phyloP scores from a whole-genome alignment of 1,140 invertebrate genomes.

The Sitodiplosis mosellana region DNA sequence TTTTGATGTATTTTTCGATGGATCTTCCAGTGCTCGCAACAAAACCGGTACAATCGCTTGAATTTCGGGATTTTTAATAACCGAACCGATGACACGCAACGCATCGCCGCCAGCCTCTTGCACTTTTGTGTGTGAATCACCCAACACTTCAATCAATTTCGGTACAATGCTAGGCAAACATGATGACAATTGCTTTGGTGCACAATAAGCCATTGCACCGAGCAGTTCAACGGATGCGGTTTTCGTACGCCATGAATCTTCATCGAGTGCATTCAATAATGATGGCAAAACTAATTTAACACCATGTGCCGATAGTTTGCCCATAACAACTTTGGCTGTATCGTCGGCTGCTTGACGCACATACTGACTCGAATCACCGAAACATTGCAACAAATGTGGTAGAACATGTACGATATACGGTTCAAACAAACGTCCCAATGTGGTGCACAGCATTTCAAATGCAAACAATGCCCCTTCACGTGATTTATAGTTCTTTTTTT shows the following conservation, averaged over 20 bases:
- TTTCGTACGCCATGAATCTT: slow-evolving; percentile 98
- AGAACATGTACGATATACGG: slow-evolving; percentile 96
- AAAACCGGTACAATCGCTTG: slow-evolving; percentile 87
- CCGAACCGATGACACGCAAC: slow-evolving; percentile 89
- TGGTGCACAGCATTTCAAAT: slow-evolving; percentile 91
- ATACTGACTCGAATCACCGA: slow-evolving; percentile 86
- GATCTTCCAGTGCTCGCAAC: slow-evolving; percentile 87
- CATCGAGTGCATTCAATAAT: slow-evolving; percentile 79
- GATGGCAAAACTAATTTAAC: slow-evolving; percentile 90
- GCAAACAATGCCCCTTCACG: slow-evolving; percentile 93
- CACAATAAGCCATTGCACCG: slow-evolving; percentile 95
- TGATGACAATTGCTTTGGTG: slow-evolving; percentile 93
- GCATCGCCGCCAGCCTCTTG: slow-evolving; percentile 91
- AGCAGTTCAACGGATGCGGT: slow-evolving; percentile 90
- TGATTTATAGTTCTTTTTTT: slow-evolving; percentile 88
- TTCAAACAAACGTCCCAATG: slow-evolving; percentile 90
- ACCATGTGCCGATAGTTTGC: slow-evolving; percentile 86
- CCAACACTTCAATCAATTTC: slow-evolving; percentile 91
- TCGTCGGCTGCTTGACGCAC: slow-evolving; percentile 84
- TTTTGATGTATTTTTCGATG: slow-evolving; percentile 81
- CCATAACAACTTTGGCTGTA: slow-evolving; percentile 91
- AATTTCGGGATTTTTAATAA: slow-evolving; percentile 97
- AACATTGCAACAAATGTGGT: slow-evolving; percentile 85
- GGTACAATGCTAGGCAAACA: slow-evolving; percentile 96
- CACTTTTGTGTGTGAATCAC: slow-evolving; percentile 96